Percentiles rank a stretch among this genome's conserved stretches.
Evolutionary conservation across 2,797 vertebrate genomes (phyloP).

Genomic region (Triplophysa yarkandensis): DNA sequence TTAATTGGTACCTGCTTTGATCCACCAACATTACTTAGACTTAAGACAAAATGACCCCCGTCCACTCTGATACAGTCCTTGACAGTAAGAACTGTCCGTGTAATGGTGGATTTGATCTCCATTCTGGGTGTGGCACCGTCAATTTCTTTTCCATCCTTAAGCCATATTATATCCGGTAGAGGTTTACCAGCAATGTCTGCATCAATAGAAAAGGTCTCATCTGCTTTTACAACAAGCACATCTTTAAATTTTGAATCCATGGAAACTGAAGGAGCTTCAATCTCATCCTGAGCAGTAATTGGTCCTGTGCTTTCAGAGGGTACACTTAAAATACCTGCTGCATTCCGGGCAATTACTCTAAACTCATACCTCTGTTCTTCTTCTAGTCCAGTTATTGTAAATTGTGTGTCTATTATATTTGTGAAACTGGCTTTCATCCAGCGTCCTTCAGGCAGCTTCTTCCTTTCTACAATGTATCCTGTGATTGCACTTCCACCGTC

Average conservation of each 20-base stretch:
- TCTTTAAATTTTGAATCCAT: conserved; percentile 90
- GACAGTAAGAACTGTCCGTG: conserved; percentile 82
- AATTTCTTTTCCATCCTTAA: conserved; percentile 88
- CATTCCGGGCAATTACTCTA: conserved; percentile 94
- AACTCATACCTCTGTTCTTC: conserved; percentile 94
- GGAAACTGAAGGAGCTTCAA: conserved; percentile 81
- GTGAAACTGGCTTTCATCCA: conserved; percentile 99
- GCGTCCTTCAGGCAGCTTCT: conserved; percentile 91
- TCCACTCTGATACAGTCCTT: conserved; percentile 82
- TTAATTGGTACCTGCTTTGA: conserved; percentile 85
- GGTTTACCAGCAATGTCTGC: conserved; percentile 94
- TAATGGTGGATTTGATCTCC: conserved; percentile 87
- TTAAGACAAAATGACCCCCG: conserved; percentile 88
- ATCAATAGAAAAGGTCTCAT: conserved; percentile 90
- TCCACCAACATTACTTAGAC: conserved; percentile 88
- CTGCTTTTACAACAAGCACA: conserved; percentile 79
- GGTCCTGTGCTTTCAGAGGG: conserved; percentile 93
- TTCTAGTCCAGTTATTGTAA: conserved; percentile 85
- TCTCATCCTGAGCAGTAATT: conserved; percentile 93
- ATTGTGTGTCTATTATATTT: conserved; percentile 91
- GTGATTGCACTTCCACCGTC: conserved; percentile 95
- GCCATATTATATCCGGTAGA: conserved; percentile 85
- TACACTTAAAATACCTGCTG: conserved; percentile 86
- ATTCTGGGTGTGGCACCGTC: conserved; percentile 79
- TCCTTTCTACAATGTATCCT: conserved; percentile 92